Percentiles rank a stretch among this genome's conserved stretches.
Evolutionary conservation across 2,797 vertebrate species (phyloP).

Genomic region (Fundulus diaphanus): DNA sequence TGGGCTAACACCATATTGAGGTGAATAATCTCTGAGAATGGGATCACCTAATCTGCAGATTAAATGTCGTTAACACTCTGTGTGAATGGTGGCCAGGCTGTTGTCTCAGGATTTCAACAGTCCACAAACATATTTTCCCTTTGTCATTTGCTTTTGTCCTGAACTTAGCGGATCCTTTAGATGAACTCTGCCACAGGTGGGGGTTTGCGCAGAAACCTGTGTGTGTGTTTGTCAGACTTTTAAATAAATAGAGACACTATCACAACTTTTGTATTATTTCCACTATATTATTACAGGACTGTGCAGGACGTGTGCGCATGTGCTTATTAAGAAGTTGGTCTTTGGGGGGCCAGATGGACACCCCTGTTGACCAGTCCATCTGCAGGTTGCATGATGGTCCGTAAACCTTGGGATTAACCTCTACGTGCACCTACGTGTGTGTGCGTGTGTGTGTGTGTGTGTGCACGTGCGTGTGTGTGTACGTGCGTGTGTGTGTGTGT

Average conservation of each 20-base stretch:
- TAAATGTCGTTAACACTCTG: constrained; percentile 71
- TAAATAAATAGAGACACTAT: background rate
- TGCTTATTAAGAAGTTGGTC: constrained; percentile 56
- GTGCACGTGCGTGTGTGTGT: constrained; percentile 28
- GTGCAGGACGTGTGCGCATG: constrained; percentile 19
- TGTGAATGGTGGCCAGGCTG: constrained; percentile 72
- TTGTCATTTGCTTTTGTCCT: constrained; percentile 65
- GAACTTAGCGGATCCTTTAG: constrained; percentile 47
- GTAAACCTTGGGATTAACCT: constrained; percentile 80
- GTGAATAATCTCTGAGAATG: constrained; percentile 69
- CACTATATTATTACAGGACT: constrained; percentile 2
- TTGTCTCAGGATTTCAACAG: constrained; percentile 69
- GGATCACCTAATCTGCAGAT: constrained; percentile 75
- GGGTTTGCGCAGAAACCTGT: background rate
- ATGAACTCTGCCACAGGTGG: constrained; percentile 23
- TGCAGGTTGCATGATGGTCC: constrained; percentile 76
- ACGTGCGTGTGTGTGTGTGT: constrained; percentile 22
- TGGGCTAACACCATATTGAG: constrained; percentile 77
- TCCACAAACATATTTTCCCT: constrained; percentile 65
- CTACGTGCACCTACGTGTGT: constrained; percentile 37
- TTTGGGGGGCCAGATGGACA: constrained; percentile 80
- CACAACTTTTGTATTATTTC: background rate
- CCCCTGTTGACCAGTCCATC: constrained; percentile 76
- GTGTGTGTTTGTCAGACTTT: constrained; percentile 8
- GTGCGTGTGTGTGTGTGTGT: constrained; percentile 22